Evolutionary conservation across 2,113 vertebrate species (phyloP).

Genomic region (Hystrix cristata): DNA sequence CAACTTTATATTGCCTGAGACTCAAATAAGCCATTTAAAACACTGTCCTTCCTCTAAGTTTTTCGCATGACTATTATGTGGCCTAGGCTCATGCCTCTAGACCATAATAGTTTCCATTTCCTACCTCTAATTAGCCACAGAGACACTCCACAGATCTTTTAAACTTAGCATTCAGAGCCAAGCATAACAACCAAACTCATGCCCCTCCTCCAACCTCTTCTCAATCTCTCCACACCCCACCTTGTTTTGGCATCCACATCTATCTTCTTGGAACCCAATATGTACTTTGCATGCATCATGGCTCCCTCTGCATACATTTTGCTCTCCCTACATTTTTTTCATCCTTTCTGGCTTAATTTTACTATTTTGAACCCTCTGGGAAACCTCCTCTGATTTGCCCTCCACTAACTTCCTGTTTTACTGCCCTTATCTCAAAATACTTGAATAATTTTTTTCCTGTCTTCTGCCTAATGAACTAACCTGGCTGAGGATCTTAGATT

Average conservation of each 20-base stretch:
- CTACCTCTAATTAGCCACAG: neutral
- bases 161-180: conserved; percentile 21
- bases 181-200: conserved; percentile 32
- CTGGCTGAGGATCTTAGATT: conserved; percentile 6
- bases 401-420: conserved; percentile 42
- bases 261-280: neutral
- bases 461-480: conserved; percentile 41
- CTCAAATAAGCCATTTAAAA: conserved; percentile 56
- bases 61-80: neutral
- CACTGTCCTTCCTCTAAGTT: neutral
- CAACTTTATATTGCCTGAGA: neutral
- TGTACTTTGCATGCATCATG: neutral
- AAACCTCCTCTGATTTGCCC: neutral
- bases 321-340: neutral
- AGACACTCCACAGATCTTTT: neutral
- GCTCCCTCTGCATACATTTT: conserved; percentile 11
- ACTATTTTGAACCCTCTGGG: neutral
- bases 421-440: neutral
- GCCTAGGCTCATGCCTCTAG: conserved; percentile 3
- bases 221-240: neutral
- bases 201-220: neutral
- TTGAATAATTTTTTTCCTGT: conserved; percentile 40
- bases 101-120: neutral
- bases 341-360: conserved; percentile 13
- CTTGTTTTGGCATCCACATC: neutral